Evolutionary conservation across 2,113 vertebrate genomes (phyloP), one percentile per base, ranked within the genome.

Genomic region (Vidua chalybeata): DNA sequence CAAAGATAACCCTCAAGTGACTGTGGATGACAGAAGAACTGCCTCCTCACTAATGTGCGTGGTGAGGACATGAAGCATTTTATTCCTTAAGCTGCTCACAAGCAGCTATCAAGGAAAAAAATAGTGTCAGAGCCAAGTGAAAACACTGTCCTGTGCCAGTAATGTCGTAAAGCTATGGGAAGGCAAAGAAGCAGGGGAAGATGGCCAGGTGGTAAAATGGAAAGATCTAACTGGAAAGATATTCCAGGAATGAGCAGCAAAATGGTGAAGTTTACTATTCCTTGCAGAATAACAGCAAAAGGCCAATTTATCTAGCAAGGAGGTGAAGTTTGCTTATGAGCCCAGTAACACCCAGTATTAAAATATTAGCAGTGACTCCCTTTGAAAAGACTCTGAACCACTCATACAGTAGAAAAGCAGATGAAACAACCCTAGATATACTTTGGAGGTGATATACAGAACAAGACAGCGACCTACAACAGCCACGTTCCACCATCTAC

Each of bases 41-140:
- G 49, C 51, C 52, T 87, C 77, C 48, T 51, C 15, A 23, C 33
- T 33, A 13, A 62, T 8, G 6, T 4, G 4, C 0, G 0, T 26
- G 56, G 35, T 37, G 55, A 79, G 54, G n/a, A 85, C 37, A 56
- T 0, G 2, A 43, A 79, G 37, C 15, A 23, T 74, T 74, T 90
- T 35, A 46, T 31, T 80, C 55, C 41, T 75, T 23, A 58, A 76
- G 67, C 43, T 73, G 41, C 68, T 92, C 58, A 85, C 62, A 77
- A 72, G 77, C 68, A 86, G 79, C 68, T 76, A 80, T 22, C 69
- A 72, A 78, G 75, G 28, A 80, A 43, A 85, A 48, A 64, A 21
- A 2, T 1, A 48, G 12, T 26, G 67, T 20, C 27, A 37, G 0
- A 78, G 69, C 73, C 77, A 95, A 82, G 48, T 69, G 59, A 56